These are phyloP conservation scores for Orchesellides sinensis DNA, from an alignment of 2,888 invertebrate species.

Conservation along the genomic window DNA sequence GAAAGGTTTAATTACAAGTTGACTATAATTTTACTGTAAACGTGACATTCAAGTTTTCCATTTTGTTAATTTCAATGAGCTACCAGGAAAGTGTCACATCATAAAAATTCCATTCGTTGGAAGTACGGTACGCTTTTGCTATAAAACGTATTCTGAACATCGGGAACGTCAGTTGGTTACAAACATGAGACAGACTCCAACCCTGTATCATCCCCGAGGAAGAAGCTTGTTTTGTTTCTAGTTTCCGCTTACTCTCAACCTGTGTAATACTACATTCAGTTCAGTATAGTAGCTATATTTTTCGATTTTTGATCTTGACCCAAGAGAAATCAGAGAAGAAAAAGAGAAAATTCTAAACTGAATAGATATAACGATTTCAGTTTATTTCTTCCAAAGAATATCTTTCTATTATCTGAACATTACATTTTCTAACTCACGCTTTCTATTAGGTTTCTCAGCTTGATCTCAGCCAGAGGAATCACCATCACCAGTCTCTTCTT, in stretches of 20 bases:
- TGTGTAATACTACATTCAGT: too few relatives aligned
- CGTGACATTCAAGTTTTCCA: too few relatives aligned
- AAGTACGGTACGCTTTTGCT: too few relatives aligned
- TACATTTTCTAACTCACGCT: slow-evolving; percentile 35
- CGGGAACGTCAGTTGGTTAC: slow-evolving; percentile 14
- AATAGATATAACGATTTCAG: slow-evolving; percentile 4
- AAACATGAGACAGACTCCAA: slow-evolving; percentile 22
- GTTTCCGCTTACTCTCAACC: too few relatives aligned
- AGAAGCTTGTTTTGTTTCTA: not conserved
- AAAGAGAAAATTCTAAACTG: not conserved
- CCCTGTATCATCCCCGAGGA: not conserved
- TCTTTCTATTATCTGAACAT: slow-evolving; percentile 36
- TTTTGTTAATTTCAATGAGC: too few relatives aligned
- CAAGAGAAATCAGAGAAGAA: slow-evolving; percentile 61
- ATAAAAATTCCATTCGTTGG: too few relatives aligned
- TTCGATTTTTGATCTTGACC: slow-evolving; percentile 63
- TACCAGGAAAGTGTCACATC: too few relatives aligned
- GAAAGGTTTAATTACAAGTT: too few relatives aligned
- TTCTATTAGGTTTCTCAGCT: not conserved
- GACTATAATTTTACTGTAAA: too few relatives aligned
- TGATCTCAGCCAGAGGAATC: not conserved
- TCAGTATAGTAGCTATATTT: not conserved
- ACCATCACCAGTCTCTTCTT: slow-evolving; percentile 32
- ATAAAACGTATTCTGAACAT: too few relatives aligned
- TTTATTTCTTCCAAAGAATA: slow-evolving; percentile 14